Conservation (phyloP, 2,888 invertebrate genomes). For the Drosophila peninsularis region DNA sequence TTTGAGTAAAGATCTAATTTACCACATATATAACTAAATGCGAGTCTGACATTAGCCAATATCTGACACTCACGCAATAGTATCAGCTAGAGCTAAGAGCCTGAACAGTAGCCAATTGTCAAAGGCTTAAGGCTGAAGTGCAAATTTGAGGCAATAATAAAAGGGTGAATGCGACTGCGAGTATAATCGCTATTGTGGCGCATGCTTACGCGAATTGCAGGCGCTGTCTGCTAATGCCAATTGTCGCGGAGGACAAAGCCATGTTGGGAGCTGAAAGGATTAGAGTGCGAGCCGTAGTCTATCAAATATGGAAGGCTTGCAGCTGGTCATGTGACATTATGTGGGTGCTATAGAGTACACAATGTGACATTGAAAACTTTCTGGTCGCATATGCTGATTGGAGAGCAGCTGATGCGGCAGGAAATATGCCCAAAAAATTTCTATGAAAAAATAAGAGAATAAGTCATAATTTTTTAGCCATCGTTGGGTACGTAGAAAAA, state of each 20-base stretch:
- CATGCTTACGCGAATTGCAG: constrained; percentile 53
- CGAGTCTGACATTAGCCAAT: not conserved
- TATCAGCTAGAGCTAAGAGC: not conserved
- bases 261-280: constrained; percentile 40
- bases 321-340: constrained; percentile 46
- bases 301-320: constrained; percentile 25
- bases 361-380: constrained; percentile 26
- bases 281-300: constrained; percentile 22
- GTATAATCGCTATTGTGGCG: constrained; percentile 60
- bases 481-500: constrained; percentile 29
- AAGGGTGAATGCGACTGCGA: constrained; percentile 28
- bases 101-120: constrained; percentile 26
- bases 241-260: constrained; percentile 36
- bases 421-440: constrained; percentile 34
- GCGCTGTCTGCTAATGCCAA: constrained; percentile 31
- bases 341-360: constrained; percentile 59
- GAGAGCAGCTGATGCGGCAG: constrained; percentile 42
- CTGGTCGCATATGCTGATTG: constrained; percentile 56
- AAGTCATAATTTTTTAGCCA: constrained; percentile 53
- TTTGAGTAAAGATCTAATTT: too few species aligned
- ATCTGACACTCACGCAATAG: not conserved
- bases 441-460: constrained; percentile 48
- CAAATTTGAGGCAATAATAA: constrained; percentile 40
- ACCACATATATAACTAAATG: too few species aligned
- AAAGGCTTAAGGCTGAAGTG: constrained; percentile 35